Conservation (phyloP, 2,797 vertebrate genomes). For the Limnodromus scolopaceus region DNA sequence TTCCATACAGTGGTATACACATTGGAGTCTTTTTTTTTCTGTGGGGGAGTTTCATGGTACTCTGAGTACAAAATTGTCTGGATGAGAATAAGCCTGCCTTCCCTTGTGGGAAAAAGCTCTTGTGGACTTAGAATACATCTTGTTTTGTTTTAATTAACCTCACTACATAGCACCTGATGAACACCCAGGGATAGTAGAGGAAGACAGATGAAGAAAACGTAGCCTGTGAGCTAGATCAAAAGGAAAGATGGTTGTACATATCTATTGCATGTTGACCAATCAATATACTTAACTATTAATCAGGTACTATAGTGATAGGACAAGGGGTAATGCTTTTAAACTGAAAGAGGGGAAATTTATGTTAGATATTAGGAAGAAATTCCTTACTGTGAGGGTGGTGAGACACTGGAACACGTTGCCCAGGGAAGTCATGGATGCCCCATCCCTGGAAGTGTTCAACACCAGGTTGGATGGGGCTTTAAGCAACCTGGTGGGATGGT, state of each 20-base stretch:
- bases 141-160: not conserved
- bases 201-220: not conserved
- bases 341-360: not conserved
- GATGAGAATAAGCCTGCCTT: not conserved
- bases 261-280: not conserved
- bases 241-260: not conserved
- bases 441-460: not conserved
- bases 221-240: not conserved
- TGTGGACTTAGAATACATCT: not conserved
- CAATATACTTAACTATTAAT: not conserved
- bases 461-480: not conserved
- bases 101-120: not conserved
- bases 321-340: not conserved
- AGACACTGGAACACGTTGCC: not conserved
- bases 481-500: not conserved
- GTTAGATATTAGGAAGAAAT: not conserved
- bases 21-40: not conserved
- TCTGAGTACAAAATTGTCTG: not conserved
- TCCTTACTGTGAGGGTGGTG: not conserved
- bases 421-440: not conserved
- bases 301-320: not conserved
- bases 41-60: not conserved
- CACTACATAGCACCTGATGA: not conserved
- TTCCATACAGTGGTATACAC: not conserved
- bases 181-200: not conserved